Evolutionary conservation across 2,113 vertebrate genomes (phyloP), one percentile per base, ranked within the genome.

Genomic region (Nansenia antarctica): DNA sequence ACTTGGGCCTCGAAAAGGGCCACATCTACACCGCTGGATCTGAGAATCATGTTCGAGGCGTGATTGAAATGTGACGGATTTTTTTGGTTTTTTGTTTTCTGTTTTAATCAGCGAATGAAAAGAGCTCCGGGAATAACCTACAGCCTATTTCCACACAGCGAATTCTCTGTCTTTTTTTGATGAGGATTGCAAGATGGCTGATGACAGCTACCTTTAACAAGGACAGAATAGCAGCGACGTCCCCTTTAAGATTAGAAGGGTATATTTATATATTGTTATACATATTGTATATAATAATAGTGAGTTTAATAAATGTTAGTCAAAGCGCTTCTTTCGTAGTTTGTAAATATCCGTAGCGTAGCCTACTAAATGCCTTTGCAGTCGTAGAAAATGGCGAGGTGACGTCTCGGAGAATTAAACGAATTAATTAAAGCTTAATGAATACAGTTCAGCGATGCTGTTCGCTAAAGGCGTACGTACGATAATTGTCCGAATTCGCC

Each of bases 171-270:
- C 71, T 69, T 80, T 75, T 79, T 79, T 77, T 78, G 87, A 90
- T 82, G 88, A 89, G 83, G 88, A 90, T 90, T 87, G 79, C 90
- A 93, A 92, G 86, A 93, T 93, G 92, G 91, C 91, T 91, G 90
- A 90, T 92, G 92, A 92, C 90, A 92, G 89, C 84, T 87, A 75
- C 70, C 88, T 76, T 76, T 85, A 90, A 89, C 82, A 85, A 90
- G 89, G 88, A 83, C 88, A 87, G 86, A 81, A 85, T 75, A 58
- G n/a, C n/a, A 64, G 85, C 84, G 89, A 86, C 89, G 89, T 92
- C 90, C 88, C 90, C 87, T 91, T 91, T 88, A 88, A 91, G 89
- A 89, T 73, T 79, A 86, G 87, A 85, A 74, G 69, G 80, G 76
- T 79, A 77, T 81, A 84, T 90, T 84, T 89, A 77, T 83, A 65